Conservation (phyloP, 2,888 invertebrate species). For the Nematopogon swammerdamellus region DNA sequence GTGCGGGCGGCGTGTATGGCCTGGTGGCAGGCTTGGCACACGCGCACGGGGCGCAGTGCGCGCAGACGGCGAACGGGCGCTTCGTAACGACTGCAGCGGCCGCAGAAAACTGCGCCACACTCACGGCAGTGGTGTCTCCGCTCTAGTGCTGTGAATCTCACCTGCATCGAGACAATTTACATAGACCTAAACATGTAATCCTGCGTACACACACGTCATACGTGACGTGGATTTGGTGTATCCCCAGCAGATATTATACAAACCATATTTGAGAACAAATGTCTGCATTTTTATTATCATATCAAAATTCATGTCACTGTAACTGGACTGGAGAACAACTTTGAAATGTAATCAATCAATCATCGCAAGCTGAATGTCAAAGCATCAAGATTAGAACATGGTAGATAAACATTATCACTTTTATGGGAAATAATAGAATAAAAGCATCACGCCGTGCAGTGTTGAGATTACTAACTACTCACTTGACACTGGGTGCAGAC, state of each 20-base stretch:
- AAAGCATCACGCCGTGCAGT: too few species aligned
- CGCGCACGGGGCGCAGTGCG: constrained; percentile 91
- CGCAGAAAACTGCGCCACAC: constrained; percentile 96
- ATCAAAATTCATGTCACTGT: too few species aligned
- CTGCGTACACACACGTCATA: too few species aligned
- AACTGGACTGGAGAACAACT: too few species aligned
- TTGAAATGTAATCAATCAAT: too few species aligned
- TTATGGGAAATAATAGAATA: too few species aligned
- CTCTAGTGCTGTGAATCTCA: constrained; percentile 88
- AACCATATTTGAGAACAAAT: too few species aligned
- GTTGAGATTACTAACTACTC: too few species aligned
- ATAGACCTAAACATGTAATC: background rate
- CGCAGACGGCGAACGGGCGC: constrained; percentile 92
- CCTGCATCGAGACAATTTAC: constrained; percentile 22
- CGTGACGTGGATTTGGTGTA: background rate
- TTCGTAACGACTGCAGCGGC: constrained; percentile 94
- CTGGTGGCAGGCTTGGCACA: constrained; percentile 87
- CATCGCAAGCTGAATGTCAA: too few species aligned
- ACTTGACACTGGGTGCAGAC: constrained; percentile 85
- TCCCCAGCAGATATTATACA: background rate
- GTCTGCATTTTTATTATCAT: too few species aligned
- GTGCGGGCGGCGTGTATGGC: constrained; percentile 20
- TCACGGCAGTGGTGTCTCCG: constrained; percentile 96
- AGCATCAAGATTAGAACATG: too few species aligned
- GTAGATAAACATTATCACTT: too few species aligned